These are phyloP conservation scores for Coptotermes formosanus DNA, from an alignment of 1,140 invertebrate species.

Conservation along the genomic window DNA sequence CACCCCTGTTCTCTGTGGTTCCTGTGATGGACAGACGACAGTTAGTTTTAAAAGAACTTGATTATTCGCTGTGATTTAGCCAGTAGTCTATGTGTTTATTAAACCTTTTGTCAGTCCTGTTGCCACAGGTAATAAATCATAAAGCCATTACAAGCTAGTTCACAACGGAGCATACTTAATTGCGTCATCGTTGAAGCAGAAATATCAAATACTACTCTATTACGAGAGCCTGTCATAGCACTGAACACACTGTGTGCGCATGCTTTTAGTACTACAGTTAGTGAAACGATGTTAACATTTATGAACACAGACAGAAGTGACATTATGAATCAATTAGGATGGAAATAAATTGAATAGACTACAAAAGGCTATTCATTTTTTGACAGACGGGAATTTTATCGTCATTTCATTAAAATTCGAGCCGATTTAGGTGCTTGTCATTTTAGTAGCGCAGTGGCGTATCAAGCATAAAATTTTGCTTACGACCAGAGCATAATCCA, in stretches of 20 bases:
- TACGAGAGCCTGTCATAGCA: not conserved
- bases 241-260: not conserved
- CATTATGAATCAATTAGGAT: no score
- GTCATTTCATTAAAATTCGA: no score
- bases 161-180: not conserved
- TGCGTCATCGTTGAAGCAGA: not conserved
- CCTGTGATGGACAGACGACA: not conserved
- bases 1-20: not conserved
- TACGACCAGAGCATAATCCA: no score
- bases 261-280: not conserved
- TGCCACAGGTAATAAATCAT: not conserved
- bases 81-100: not conserved
- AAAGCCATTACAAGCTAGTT: not conserved
- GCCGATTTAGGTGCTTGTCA: no score
- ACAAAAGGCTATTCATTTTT: no score
- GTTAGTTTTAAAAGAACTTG: not conserved
- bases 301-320: not conserved
- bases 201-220: not conserved
- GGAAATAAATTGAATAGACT: no score
- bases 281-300: not conserved
- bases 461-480: no score
- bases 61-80: not conserved
- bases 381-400: no score
- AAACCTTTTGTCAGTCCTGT: not conserved
- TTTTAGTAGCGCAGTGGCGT: no score